These are phyloP conservation scores for Myocastor coypus DNA, from an alignment of 2,113 vertebrate genomes.

Conservation along the genomic window DNA sequence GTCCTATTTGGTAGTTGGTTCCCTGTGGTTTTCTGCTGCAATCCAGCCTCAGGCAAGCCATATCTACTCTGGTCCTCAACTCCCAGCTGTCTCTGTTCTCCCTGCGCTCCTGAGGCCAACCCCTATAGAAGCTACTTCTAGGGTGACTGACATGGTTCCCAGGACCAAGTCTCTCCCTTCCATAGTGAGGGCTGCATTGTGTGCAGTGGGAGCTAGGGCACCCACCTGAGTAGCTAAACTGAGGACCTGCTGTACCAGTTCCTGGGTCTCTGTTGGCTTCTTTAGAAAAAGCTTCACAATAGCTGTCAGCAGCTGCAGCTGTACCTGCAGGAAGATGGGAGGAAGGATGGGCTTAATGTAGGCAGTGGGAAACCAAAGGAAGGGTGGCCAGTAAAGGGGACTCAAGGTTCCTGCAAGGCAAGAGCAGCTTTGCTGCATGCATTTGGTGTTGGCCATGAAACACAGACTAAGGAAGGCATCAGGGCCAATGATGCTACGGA, in stretches of 20 bases:
- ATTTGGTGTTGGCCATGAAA: not conserved
- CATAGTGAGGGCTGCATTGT: not conserved
- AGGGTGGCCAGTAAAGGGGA: not conserved
- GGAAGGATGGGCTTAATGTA: not conserved
- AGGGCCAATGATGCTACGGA: not conserved
- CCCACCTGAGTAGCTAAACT: constrained; percentile 98
- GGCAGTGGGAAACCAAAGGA: not conserved
- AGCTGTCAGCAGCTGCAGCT: constrained; percentile 96
- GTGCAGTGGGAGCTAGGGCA: not conserved
- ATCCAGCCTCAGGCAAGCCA: not conserved
- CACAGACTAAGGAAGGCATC: not conserved
- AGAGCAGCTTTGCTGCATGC: not conserved
- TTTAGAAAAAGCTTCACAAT: constrained; percentile 99
- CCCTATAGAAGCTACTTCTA: not conserved
- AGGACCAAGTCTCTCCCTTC: not conserved
- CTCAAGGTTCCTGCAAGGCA: not conserved
- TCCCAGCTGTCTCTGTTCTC: not conserved
- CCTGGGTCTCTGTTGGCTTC: constrained; percentile 98
- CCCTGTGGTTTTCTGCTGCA: not conserved
- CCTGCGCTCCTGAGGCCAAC: not conserved
- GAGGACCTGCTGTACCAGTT: constrained; percentile 97
- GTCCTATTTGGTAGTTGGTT: not conserved
- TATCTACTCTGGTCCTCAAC: not conserved
- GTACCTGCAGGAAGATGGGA: constrained; percentile 88
- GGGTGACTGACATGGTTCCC: not conserved